phyloP scores from a whole-genome alignment of 2,888 invertebrate genomes.

The Ophion slaviceki region DNA sequence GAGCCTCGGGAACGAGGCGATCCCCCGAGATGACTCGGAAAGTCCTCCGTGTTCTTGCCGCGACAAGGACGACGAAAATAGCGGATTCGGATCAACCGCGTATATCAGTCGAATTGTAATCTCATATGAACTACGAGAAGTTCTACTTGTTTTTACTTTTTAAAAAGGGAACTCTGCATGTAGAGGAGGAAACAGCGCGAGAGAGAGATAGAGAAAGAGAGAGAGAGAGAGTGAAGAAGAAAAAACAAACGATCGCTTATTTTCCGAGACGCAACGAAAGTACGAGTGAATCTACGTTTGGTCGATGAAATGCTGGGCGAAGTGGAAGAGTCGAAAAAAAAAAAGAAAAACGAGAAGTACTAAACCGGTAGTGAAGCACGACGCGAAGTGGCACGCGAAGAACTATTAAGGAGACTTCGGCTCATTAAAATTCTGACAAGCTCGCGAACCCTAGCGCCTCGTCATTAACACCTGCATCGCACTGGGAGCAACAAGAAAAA shows the following conservation, averaged over 20 bases:
- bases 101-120: constrained; percentile 23
- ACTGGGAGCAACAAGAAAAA: constrained; percentile 14
- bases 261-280: constrained; percentile 63
- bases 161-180: not conserved
- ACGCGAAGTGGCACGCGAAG: constrained; percentile 43
- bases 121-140: not conserved
- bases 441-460: constrained; percentile 42
- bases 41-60: constrained; percentile 37
- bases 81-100: constrained; percentile 19
- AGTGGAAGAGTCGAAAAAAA: constrained; percentile 28
- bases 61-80: constrained; percentile 43
- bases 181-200: not conserved
- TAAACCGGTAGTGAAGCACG: constrained; percentile 56
- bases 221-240: constrained; percentile 46
- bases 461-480: constrained; percentile 41
- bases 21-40: constrained; percentile 57
- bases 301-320: constrained; percentile 26
- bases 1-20: constrained; percentile 26
- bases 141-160: not conserved
- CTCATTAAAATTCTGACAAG: constrained; percentile 63
- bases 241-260: constrained; percentile 20
- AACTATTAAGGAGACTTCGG: constrained; percentile 44
- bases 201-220: not conserved
- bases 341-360: constrained; percentile 12
- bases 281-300: constrained; percentile 67